Base-by-base conservation (phyloP, 2,888 invertebrate genomes). In the Diarsia dahlii region DNA sequence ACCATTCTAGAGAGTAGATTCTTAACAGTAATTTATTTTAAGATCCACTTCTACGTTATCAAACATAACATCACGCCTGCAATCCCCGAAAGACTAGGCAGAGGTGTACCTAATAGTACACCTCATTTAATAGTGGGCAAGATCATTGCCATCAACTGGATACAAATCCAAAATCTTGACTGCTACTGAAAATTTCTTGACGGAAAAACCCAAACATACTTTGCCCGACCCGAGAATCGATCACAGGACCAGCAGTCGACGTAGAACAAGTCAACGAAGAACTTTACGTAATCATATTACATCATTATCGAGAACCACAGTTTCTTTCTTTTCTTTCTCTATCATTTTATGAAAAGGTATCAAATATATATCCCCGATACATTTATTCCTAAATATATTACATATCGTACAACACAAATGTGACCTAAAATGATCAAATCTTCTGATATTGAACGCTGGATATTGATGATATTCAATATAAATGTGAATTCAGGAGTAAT, bases 391-490 rank as follows among this genome's bases (percentile, higher is more conserved):
- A 50, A 71, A 79, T 74, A 63, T 28, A 28, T n/a, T n/a, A 8
- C 18, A 48, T 6, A 48, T 6, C 46, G 10, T 18, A 78, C 67
- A 70, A 70, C 75, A 85, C 60, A 82, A 39, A 39, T 85, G 82
- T 58, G 65, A 63, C 70, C n/a, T 66, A 2, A 58, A 73, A 79
- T 70, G 74, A 75, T 71, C 58, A 62, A 70, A 76, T 77, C 45
- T 60, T 74, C 63, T 54, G 23, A 46, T 78, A 85, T 85, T 65
- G 78, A 60, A 74, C 15, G 52, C 62, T 65, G 28, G 52, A 69
- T 87, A 77, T 70, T 73, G 69, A 74, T 69, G 71, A 28, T 73
- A 82, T 85, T 80, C 73, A 54, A 69, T 76, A 85, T 83, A 39
- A 18, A 63, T 15, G 78, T 20, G 64, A 66, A 76, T 72, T 79